Evolutionary conservation across 2,797 vertebrate genomes (phyloP).

Genomic region (Etheostoma perlongum): DNA sequence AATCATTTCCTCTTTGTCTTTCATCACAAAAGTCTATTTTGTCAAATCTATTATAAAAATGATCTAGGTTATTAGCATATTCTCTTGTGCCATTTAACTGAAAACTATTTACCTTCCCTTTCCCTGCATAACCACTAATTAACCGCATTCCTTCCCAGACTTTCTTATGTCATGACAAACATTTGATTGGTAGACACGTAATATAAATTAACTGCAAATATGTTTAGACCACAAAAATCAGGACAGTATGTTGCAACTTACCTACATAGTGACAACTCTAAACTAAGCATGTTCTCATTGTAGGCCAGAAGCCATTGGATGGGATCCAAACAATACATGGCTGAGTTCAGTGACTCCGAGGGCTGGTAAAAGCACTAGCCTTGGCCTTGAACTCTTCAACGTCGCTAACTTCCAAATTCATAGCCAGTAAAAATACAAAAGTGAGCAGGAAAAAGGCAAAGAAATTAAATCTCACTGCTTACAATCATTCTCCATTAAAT

Average conservation of each 20-base stretch:
- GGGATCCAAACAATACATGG: conserved; percentile 13
- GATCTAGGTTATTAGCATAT: too few relatives aligned
- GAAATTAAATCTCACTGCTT: not conserved
- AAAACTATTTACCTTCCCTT: too few relatives aligned
- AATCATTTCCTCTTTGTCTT: too few relatives aligned
- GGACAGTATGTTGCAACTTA: not conserved
- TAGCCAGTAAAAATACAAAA: conserved; percentile 6
- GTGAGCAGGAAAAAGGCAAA: not conserved
- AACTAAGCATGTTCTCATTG: not conserved
- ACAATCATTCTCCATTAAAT: not conserved
- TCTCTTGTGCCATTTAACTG: too few relatives aligned
- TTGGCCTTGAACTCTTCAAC: conserved; percentile 43
- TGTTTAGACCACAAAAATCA: not conserved
- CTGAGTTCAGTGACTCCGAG: conserved; percentile 34
- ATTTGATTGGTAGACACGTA: not conserved
- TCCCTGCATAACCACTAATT: too few relatives aligned
- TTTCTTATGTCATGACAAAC: too few relatives aligned
- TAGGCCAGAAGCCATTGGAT: conserved; percentile 11
- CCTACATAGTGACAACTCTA: not conserved
- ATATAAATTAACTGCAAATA: not conserved
- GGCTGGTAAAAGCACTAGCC: not conserved
- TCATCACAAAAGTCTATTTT: too few relatives aligned
- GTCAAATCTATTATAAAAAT: too few relatives aligned
- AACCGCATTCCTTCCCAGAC: too few relatives aligned
- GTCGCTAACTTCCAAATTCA: conserved; percentile 20